These are phyloP conservation scores for Nilaparvata lugens DNA, from an alignment of 1,140 invertebrate species.

Conservation along the genomic window DNA sequence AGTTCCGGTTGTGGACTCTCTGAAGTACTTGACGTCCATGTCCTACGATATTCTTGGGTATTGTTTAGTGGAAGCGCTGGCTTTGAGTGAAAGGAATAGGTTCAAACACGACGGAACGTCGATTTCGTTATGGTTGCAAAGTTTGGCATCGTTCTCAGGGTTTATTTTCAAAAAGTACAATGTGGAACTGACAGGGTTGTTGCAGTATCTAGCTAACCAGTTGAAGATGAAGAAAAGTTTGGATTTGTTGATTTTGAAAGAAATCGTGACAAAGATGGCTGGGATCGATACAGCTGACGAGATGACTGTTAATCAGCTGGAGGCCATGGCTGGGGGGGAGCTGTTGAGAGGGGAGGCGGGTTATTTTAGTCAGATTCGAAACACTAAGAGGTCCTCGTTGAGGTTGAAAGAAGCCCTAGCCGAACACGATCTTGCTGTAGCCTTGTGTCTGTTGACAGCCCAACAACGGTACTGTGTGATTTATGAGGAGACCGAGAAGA, in stretches of 20 bases:
- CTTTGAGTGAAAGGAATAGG: slow-evolving; percentile 44
- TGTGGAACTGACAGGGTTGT: slow-evolving; percentile 86
- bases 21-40: slow-evolving; percentile 92
- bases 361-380: slow-evolving; percentile 93
- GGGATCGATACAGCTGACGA: slow-evolving; percentile 95
- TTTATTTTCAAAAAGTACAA: slow-evolving; percentile 95
- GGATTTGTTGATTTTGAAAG: slow-evolving; percentile 91
- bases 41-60: slow-evolving; percentile 95
- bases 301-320: slow-evolving; percentile 91
- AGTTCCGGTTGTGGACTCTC: slow-evolving; percentile 91
- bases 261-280: slow-evolving; percentile 99
- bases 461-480: slow-evolving; percentile 93
- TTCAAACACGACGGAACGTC: slow-evolving; percentile 87
- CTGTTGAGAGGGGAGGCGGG: slow-evolving; percentile 89
- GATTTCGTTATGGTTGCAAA: slow-evolving; percentile 89
- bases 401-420: slow-evolving; percentile 92
- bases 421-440: slow-evolving; percentile 84
- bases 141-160: slow-evolving; percentile 88
- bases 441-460: slow-evolving; percentile 89
- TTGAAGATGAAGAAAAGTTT: slow-evolving; percentile 91
- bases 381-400: slow-evolving; percentile 91
- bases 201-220: slow-evolving; percentile 97
- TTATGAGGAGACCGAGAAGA: slow-evolving; percentile 75
- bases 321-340: slow-evolving; percentile 94
- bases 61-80: slow-evolving; percentile 88